phyloP scores from a whole-genome alignment of 2,888 invertebrate genomes.

The Zygothrica quintamaculata region DNA sequence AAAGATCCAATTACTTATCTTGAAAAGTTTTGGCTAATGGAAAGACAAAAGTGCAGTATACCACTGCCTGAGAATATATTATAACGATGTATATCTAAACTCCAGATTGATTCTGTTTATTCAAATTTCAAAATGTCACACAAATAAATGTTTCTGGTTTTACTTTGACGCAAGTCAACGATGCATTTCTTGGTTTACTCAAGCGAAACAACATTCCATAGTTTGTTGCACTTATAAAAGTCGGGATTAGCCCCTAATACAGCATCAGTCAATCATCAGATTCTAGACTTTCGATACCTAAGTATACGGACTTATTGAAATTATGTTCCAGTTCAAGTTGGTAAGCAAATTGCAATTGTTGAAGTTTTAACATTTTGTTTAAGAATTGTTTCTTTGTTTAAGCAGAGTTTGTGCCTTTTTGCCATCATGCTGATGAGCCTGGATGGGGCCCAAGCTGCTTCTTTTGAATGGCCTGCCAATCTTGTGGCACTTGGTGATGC shows the following conservation, averaged over 20 bases:
- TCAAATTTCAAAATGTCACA: conserved; percentile 58
- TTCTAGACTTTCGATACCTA: conserved; percentile 16
- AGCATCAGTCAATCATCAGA: conserved; percentile 63
- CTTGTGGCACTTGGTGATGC: conserved; percentile 54
- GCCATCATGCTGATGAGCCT: conserved; percentile 44
- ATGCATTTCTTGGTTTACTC: conserved; percentile 42
- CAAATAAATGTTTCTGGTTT: conserved; percentile 56
- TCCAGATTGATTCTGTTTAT: neutral
- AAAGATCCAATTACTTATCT: conserved; percentile 59
- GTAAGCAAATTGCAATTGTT: conserved; percentile 57
- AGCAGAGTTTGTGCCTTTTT: conserved; percentile 43
- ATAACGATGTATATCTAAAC: conserved; percentile 4
- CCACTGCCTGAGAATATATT: conserved; percentile 53
- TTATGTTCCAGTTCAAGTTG: conserved; percentile 74
- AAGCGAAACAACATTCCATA: conserved; percentile 21
- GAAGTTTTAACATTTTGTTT: no score
- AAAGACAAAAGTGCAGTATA: conserved; percentile 60
- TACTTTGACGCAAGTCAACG: conserved; percentile 21
- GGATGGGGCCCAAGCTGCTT: conserved; percentile 49
- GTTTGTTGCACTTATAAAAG: conserved; percentile 55
- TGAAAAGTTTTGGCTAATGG: conserved; percentile 57
- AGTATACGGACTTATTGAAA: conserved; percentile 26
- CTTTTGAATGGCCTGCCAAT: conserved; percentile 56
- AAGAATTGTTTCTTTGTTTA: neutral
- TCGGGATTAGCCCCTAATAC: neutral